Evolutionary conservation across 2,797 vertebrate species (phyloP).

Genomic region (Sphaeramia orbicularis): DNA sequence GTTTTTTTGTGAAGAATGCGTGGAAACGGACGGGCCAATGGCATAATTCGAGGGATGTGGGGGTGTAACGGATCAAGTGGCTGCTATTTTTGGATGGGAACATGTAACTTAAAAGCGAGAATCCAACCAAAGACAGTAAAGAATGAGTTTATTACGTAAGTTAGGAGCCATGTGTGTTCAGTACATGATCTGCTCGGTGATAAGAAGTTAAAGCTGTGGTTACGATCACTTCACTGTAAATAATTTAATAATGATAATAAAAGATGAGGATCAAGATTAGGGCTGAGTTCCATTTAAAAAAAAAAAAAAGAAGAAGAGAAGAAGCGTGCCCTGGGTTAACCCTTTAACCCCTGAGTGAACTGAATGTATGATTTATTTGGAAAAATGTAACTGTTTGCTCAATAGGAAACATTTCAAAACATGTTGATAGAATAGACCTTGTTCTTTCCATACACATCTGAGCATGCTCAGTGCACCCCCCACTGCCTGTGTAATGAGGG

Average conservation of each 20-base stretch:
- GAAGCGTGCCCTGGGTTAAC: neutral
- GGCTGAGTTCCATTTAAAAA: neutral
- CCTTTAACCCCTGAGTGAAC: too few species aligned
- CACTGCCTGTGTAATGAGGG: too few species aligned
- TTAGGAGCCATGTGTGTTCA: neutral
- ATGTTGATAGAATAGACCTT: too few species aligned
- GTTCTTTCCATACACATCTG: too few species aligned
- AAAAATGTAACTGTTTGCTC: too few species aligned
- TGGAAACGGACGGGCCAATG: slow-evolving; percentile 65
- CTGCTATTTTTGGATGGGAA: slow-evolving; percentile 75
- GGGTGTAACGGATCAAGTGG: slow-evolving; percentile 55
- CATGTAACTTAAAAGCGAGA: slow-evolving; percentile 31
- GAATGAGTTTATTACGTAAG: neutral
- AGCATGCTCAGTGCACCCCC: too few species aligned
- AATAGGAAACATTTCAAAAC: too few species aligned
- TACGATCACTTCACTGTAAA: slow-evolving; percentile 1
- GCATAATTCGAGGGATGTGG: slow-evolving; percentile 30
- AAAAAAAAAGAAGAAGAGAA: neutral
- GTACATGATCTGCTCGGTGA: neutral
- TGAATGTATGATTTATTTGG: too few species aligned
- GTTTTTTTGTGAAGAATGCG: slow-evolving; percentile 72
- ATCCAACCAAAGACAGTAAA: slow-evolving; percentile 1
- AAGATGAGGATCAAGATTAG: slow-evolving; percentile 6
- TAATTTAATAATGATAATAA: slow-evolving; percentile 2
- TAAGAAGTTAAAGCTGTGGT: too few species aligned